A percentile compares a stretch with the other conserved stretches of the same genome.
These are phyloP conservation scores for Hydractinia echinata DNA, from an alignment of 30 jellyfish, hydroid and myxozoan genomes.

Conservation along the genomic window DNA sequence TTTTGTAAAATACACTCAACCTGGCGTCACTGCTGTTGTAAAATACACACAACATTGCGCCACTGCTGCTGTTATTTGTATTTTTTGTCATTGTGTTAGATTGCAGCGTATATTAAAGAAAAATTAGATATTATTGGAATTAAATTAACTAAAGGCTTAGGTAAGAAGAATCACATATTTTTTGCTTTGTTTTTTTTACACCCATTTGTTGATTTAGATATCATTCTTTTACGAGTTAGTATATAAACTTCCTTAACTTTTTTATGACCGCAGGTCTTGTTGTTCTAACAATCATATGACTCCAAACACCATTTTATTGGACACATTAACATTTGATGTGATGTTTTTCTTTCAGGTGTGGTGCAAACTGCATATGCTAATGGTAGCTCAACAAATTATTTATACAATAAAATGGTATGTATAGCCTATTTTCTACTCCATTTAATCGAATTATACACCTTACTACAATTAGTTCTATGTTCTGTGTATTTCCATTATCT, in stretches of 20 bases:
- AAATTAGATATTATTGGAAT: constrained; percentile 71
- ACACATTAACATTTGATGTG: no score
- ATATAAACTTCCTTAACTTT: no score
- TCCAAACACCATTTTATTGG: no score
- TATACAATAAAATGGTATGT: constrained; percentile 57
- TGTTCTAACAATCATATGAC: no score
- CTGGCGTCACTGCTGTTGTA: no score
- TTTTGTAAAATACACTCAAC: no score
- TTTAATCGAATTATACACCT: background rate
- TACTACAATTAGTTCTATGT: no score
- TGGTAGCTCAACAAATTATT: constrained; percentile 82
- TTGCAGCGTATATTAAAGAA: constrained; percentile 78
- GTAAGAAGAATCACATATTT: constrained; percentile 30
- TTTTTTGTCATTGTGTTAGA: constrained; percentile 28
- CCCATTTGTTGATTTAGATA: no score
- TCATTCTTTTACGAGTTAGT: no score
- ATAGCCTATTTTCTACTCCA: background rate
- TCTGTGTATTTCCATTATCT: no score
- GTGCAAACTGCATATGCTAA: constrained; percentile 96
- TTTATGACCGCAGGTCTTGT: no score
- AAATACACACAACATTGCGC: no score
- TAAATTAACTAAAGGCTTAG: constrained; percentile 58
- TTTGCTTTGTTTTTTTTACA: background rate
- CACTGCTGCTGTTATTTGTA: background rate
- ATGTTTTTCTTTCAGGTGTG: constrained; percentile 49